Conservation (phyloP, 2,113 vertebrate genomes). For the Pantherophis guttatus region DNA sequence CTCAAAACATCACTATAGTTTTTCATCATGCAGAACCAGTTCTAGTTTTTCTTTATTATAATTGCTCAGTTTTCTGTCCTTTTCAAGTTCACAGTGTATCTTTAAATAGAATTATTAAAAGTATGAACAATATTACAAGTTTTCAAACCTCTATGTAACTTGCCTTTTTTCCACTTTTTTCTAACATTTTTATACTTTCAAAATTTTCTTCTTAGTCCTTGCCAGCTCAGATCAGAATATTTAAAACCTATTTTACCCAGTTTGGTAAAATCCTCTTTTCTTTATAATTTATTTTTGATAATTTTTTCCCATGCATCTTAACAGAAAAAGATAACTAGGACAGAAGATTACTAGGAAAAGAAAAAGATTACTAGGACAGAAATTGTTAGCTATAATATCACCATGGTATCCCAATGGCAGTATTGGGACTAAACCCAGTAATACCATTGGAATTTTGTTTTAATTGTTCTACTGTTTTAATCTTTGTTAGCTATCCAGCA, state of each 20-base stretch:
- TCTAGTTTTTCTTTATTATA: background rate
- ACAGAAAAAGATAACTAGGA: background rate
- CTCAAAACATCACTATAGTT: background rate
- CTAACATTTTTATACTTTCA: background rate
- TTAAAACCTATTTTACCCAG: background rate
- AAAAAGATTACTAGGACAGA: background rate
- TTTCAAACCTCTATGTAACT: background rate
- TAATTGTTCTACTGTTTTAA: background rate
- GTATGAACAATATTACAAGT: background rate
- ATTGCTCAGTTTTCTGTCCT: background rate
- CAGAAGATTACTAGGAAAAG: background rate
- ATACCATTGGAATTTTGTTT: background rate
- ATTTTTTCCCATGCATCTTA: background rate
- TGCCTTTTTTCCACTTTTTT: background rate
- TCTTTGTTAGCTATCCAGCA: background rate
- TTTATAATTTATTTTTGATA: background rate
- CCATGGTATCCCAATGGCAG: background rate
- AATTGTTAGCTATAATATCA: background rate
- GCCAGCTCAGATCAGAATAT: background rate
- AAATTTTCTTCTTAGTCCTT: background rate
- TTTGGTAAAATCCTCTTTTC: background rate
- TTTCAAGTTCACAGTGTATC: background rate
- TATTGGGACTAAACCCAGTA: background rate
- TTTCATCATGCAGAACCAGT: background rate
- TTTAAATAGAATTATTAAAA: background rate